A percentile compares a stretch with the other conserved stretches of the same genome.
phyloP scores from a whole-genome alignment of 2,797 vertebrate species.

The Carduelis carduelis region DNA sequence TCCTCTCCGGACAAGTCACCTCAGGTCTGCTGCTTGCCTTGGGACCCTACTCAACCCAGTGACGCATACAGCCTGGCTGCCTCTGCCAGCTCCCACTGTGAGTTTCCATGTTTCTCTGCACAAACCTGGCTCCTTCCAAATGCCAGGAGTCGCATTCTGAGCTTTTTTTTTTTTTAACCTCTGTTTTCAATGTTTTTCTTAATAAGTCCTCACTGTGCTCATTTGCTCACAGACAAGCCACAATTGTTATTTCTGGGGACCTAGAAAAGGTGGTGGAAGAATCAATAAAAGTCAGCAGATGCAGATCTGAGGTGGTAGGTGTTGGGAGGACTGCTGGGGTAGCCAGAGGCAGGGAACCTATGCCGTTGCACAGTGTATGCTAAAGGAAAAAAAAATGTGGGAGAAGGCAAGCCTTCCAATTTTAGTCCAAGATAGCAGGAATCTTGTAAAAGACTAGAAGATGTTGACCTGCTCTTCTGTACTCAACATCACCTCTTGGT shows the following conservation, averaged over 20 bases:
- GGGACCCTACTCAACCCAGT: neutral
- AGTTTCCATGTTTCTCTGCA: neutral
- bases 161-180: neutral
- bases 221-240: neutral
- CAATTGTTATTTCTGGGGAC: neutral
- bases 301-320: neutral
- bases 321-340: neutral
- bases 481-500: neutral
- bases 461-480: neutral
- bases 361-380: rapidly evolving
- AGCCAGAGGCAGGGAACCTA: neutral
- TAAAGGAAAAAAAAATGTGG: neutral
- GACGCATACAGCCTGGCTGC: neutral
- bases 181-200: neutral
- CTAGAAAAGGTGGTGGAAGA: neutral
- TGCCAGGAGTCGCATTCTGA: neutral
- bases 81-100: neutral
- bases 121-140: neutral
- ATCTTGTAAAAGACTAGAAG: neutral
- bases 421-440: neutral
- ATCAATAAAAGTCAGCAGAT: neutral
- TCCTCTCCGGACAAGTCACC: neutral
- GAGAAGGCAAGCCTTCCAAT: neutral
- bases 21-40: neutral
- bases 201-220: neutral